Base-by-base conservation (phyloP, 64 coral and sea anemone genomes). In the Montipora efflorescens region DNA sequence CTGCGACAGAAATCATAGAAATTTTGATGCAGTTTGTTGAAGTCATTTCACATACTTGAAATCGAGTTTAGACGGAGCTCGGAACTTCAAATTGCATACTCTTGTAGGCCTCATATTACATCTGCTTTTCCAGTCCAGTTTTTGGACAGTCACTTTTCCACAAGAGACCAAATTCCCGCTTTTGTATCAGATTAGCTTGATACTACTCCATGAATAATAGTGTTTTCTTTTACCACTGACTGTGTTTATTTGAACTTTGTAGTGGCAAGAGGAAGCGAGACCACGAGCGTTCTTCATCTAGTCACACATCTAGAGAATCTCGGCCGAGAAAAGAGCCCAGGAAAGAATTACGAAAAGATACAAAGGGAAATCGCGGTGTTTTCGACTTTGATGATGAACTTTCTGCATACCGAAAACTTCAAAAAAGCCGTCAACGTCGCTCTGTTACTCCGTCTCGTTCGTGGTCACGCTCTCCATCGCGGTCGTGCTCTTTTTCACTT, bases 371-470 rank as follows among this genome's bases (percentile, higher is more conserved):
- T 15, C 57, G 43, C 10, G 14, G 73, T 19, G 25, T 15, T 47
- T 76, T 89, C 50, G 76, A 93, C 52, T 93, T 93, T 93, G 92
- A 88, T 43, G 92, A 93, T 13, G 92, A 93, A 48, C 84, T 93
- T 5, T 88, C 76, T 48, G 79, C 88, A 53, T 93, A 93, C 76
- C 55, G 76, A 20, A 74, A 85, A 44, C 73, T 93, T 45, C 92
- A 93, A 19, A 79, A 87, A 79, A 81, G 59, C 64, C 92, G 92
- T 19, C 89, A 90, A 67, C 62, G 83, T 72, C 64, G 48, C 8
- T 91, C 90, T 52, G 51, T 67, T 2, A 73, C 90, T 9, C 78
- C 62, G 43, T 91, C 90, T 23, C 91, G 71, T 14, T 93, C 90
- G 46, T 48, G 80, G 4, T 92, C 91, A 79, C 83, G 45, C 14